A percentile compares a stretch with the other conserved stretches of the same genome.
Evolutionary conservation across 2,888 invertebrate species (phyloP).

Genomic region (Caenorhabditis sp.): DNA sequence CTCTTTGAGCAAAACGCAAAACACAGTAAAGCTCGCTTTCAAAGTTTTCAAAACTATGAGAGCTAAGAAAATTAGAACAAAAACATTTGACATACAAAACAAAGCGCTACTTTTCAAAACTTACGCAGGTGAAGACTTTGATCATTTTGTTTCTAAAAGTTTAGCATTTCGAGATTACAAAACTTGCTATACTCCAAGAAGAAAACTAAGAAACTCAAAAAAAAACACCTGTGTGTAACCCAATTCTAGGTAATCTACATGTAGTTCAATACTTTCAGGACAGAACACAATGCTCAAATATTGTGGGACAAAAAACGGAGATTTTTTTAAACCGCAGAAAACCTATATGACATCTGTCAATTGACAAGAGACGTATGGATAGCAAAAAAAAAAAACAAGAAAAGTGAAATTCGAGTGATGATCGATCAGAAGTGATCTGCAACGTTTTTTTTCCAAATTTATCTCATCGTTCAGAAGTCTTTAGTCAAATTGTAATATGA

Average conservation of each 20-base stretch:
- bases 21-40: conserved; percentile 16
- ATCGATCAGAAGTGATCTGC: conserved; percentile 20
- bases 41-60: conserved; percentile 9
- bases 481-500: conserved; percentile 26
- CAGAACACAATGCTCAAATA: conserved; percentile 16
- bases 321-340: conserved; percentile 45
- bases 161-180: neutral
- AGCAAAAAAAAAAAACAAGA: conserved; percentile 2
- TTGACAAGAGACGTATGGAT: conserved; percentile 27
- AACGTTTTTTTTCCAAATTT: conserved; percentile 24
- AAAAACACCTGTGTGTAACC: neutral
- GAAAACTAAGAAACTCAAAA: neutral
- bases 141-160: neutral
- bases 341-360: conserved; percentile 56
- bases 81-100: neutral
- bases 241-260: neutral
- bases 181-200: neutral
- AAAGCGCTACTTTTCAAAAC: neutral
- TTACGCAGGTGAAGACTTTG: neutral
- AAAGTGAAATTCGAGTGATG: conserved; percentile 21
- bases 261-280: neutral
- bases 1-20: conserved; percentile 22
- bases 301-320: conserved; percentile 20
- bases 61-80: neutral
- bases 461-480: neutral